These are phyloP conservation scores for Halcyon chelicuti DNA, from an alignment of 2,797 vertebrate species.

Conservation along the genomic window DNA sequence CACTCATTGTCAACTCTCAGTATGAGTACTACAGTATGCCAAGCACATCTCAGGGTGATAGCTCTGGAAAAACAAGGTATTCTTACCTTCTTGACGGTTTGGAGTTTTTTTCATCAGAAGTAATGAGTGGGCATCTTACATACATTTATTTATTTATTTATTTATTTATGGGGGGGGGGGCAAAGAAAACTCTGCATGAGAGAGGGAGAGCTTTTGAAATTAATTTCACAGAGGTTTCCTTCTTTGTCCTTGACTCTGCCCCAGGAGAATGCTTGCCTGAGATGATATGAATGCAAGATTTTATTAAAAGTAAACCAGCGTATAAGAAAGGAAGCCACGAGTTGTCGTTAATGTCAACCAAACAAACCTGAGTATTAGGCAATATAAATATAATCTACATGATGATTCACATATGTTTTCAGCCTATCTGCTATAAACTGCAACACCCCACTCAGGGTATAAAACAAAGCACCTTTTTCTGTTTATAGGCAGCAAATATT, in stretches of 20 bases:
- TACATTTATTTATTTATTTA: not conserved
- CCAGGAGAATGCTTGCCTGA: not conserved
- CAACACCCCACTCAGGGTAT: not conserved
- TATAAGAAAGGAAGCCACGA: conserved; percentile 17
- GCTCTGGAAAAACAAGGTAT: not conserved
- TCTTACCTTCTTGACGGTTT: not conserved
- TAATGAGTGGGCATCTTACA: not conserved
- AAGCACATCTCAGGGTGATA: not conserved
- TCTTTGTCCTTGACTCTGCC: not conserved
- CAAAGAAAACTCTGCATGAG: not conserved
- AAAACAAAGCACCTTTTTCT: conserved; percentile 18
- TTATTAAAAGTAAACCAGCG: conserved; percentile 51
- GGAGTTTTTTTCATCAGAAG: not conserved
- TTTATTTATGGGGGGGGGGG: too few relatives aligned
- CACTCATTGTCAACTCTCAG: not conserved
- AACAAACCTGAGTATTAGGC: conserved; percentile 46
- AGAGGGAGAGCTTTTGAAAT: not conserved
- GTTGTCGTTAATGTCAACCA: conserved; percentile 57
- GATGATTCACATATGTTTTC: conserved; percentile 55
- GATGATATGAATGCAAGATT: not conserved
- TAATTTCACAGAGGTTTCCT: conserved; percentile 21
- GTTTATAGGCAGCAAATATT: not conserved
- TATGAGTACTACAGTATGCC: not conserved
- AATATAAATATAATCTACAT: conserved; percentile 52
- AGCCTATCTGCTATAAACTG: not conserved